A percentile compares a stretch with the other conserved stretches of the same genome.
phyloP scores from a whole-genome alignment of 2,113 vertebrate species.

The Mesoclemmys tuberculata region DNA sequence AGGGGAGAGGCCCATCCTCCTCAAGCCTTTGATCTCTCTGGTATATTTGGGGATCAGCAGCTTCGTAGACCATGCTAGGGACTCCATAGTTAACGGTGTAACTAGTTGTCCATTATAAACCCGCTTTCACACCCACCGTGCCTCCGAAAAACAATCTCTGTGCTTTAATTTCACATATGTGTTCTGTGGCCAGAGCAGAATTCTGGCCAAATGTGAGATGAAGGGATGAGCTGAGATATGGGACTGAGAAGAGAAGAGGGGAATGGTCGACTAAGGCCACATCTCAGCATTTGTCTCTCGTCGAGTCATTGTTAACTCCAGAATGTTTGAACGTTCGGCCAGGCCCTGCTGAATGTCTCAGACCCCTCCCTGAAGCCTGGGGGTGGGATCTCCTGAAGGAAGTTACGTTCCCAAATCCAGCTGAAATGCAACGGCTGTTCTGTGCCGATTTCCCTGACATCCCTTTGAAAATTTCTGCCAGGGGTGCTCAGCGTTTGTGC shows the following conservation, averaged over 20 bases:
- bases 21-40: not conserved
- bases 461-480: too few species aligned
- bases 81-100: not conserved
- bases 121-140: constrained; percentile 54
- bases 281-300: not conserved
- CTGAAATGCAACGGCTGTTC: not conserved
- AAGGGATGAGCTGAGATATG: not conserved
- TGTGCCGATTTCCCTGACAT: too few species aligned
- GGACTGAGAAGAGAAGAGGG: too few species aligned
- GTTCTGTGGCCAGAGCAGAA: constrained; percentile 31
- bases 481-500: not conserved
- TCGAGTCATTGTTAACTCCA: not conserved
- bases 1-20: not conserved
- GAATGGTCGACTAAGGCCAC: not conserved
- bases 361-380: not conserved
- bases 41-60: constrained; percentile 24
- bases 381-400: not conserved
- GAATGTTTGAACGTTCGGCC: not conserved
- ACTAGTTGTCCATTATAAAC: constrained; percentile 15
- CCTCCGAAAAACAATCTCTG: not conserved
- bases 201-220: not conserved
- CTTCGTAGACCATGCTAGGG: constrained; percentile 2
- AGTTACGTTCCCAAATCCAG: not conserved
- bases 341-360: not conserved
- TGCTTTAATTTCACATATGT: constrained; percentile 15